phyloP scores from a whole-genome alignment of 2,797 vertebrate genomes.

The Acropternis orthonyx region DNA sequence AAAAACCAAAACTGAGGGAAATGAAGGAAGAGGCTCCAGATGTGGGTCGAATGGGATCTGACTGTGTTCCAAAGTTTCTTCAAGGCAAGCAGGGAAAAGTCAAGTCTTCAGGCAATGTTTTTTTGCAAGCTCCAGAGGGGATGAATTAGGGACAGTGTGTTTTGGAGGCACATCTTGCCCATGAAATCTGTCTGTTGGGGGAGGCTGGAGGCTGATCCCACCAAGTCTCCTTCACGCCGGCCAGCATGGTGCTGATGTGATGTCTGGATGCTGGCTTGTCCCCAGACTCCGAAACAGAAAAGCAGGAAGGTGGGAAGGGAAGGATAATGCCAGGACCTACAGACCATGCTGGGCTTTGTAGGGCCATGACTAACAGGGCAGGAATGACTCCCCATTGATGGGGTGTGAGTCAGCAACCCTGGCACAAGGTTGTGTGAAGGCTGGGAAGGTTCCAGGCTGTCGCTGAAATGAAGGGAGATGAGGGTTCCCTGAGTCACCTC shows the following conservation, averaged over 20 bases:
- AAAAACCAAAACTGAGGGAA: background rate
- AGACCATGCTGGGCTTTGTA: background rate
- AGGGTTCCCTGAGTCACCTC: background rate
- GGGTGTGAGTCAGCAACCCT: background rate
- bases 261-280: background rate
- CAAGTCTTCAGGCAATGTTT: background rate
- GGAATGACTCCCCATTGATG: background rate
- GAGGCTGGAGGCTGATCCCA: background rate
- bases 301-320: background rate
- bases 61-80: background rate
- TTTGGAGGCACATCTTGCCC: background rate
- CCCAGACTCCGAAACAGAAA: background rate
- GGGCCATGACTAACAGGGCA: background rate
- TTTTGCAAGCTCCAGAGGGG: background rate
- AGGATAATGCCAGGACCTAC: background rate
- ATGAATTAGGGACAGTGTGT: background rate
- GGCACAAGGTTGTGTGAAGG: accelerated
- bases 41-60: background rate
- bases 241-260: accelerated
- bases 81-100: background rate
- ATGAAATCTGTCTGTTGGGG: accelerated
- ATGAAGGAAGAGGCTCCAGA: background rate
- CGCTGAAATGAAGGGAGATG: accelerated
- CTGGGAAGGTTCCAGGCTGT: background rate
- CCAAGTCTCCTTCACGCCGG: background rate